Percentiles rank a stretch among this genome's conserved stretches.
phyloP scores from a whole-genome alignment of 2,113 vertebrate genomes.

The Xerus inauris region DNA sequence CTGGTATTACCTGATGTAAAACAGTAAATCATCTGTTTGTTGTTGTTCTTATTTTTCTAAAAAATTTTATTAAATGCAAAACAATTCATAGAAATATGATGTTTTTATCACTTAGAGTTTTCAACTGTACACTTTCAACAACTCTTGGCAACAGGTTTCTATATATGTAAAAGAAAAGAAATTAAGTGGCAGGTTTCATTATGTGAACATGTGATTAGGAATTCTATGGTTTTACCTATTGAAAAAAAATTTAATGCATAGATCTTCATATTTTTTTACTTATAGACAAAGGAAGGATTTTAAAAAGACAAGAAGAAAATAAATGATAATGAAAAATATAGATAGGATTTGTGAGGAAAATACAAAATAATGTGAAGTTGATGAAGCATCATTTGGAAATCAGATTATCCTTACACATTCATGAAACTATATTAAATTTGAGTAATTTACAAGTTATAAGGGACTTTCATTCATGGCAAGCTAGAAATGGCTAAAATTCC shows the following conservation, averaged over 20 bases:
- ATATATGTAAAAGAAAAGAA: slow-evolving; percentile 22
- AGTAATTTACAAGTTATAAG: background rate
- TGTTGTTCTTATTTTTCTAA: background rate
- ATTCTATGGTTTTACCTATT: background rate
- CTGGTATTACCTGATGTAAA: background rate
- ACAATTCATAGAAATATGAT: background rate
- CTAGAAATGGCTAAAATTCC: background rate
- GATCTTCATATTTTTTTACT: background rate
- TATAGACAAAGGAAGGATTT: background rate
- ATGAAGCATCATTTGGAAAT: slow-evolving; percentile 31
- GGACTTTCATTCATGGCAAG: background rate
- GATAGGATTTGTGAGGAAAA: background rate
- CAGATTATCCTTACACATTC: background rate
- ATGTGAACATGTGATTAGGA: background rate
- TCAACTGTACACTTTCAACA: background rate
- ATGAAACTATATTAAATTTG: background rate
- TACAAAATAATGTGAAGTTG: background rate
- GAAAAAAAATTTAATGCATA: background rate
- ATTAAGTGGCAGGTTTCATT: background rate
- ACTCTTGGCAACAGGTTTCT: background rate
- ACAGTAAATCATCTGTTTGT: background rate
- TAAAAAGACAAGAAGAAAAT: background rate
- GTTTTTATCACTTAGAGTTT: slow-evolving; percentile 21
- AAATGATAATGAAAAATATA: background rate
- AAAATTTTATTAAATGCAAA: background rate